Conservation (phyloP, 2,888 invertebrate genomes). For the Carabus problematicus region DNA sequence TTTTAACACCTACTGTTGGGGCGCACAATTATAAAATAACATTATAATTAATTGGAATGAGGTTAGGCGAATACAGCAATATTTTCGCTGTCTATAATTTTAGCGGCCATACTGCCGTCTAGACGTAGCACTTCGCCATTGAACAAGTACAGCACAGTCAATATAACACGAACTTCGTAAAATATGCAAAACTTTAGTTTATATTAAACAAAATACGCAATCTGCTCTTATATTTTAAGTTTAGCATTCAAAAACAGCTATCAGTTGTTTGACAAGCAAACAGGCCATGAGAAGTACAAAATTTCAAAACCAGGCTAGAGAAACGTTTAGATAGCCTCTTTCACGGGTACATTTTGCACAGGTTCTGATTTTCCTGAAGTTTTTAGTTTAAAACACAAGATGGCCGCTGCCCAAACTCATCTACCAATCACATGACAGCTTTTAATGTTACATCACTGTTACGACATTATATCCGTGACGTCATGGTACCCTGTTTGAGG, state of each 20-base stretch:
- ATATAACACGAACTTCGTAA: conserved; percentile 16
- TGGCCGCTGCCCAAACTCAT: conserved; percentile 63
- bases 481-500: conserved; percentile 55
- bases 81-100: conserved; percentile 55
- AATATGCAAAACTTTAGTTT: conserved; percentile 46
- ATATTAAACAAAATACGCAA: conserved; percentile 46
- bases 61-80: conserved; percentile 57
- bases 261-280: conserved; percentile 37
- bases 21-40: conserved; percentile 8
- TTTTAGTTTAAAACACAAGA: conserved; percentile 71
- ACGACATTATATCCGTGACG: conserved; percentile 60
- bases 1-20: conserved; percentile 3
- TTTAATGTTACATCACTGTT: conserved; percentile 55
- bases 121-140: conserved; percentile 56
- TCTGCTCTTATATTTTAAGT: conserved; percentile 41
- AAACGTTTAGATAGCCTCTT: conserved; percentile 65
- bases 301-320: conserved; percentile 39
- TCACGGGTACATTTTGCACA: conserved; percentile 65
- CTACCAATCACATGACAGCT: conserved; percentile 57
- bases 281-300: conserved; percentile 37
- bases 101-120: conserved; percentile 59
- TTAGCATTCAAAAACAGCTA: conserved; percentile 24
- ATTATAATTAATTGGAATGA: conserved; percentile 50
- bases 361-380: conserved; percentile 69
- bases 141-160: conserved; percentile 45